These are phyloP conservation scores for Actinia equina DNA, from an alignment of 64 coral and sea anemone species.

Conservation along the genomic window DNA sequence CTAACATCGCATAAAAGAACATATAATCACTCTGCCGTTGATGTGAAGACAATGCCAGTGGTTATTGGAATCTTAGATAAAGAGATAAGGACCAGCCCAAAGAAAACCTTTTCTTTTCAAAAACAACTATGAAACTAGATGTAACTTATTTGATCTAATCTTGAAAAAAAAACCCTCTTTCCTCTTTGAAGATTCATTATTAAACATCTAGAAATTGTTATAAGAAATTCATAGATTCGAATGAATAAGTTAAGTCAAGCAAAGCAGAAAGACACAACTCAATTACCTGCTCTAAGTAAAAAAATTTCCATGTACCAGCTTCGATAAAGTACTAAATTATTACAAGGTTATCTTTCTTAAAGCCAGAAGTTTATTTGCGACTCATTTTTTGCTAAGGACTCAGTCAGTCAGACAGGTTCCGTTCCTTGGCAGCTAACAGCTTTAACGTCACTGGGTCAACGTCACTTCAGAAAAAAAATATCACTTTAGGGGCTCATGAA, in stretches of 20 bases:
- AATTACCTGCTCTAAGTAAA: background rate
- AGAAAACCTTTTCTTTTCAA: background rate
- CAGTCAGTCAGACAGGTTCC: no score
- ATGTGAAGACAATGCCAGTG: constrained; percentile 11
- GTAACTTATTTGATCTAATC: constrained; percentile 2
- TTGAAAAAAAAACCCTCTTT: background rate
- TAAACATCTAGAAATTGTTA: background rate
- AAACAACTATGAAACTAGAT: background rate
- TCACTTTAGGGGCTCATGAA: background rate
- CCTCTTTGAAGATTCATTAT: background rate
- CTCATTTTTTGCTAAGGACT: no score
- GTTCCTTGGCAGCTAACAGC: background rate
- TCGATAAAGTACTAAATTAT: background rate
- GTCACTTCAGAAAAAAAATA: background rate
- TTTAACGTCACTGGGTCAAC: background rate
- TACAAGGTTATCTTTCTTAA: background rate
- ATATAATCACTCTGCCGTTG: constrained; percentile 15
- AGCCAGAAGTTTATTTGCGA: no score
- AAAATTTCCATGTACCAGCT: background rate
- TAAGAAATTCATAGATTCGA: background rate
- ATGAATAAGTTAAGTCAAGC: background rate
- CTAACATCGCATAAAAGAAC: background rate
- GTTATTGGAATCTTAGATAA: constrained; percentile 14
- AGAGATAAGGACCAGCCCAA: background rate
- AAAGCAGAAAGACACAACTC: background rate